Conservation (phyloP, 2,888 invertebrate genomes). For the Clistopyga incitator region DNA sequence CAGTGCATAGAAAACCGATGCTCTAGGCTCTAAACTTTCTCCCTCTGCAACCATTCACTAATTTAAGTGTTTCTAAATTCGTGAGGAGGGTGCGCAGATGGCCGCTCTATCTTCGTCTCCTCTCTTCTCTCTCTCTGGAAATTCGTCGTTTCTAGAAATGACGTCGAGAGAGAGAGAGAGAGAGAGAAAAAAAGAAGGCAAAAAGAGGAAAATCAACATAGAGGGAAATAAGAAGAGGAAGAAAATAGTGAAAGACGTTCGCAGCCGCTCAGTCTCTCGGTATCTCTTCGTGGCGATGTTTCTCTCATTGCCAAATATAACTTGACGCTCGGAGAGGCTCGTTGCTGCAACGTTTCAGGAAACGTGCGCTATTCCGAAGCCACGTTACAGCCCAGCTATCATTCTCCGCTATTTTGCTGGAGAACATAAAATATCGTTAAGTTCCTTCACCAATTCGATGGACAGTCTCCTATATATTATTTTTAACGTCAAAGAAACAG, state of each 20-base stretch:
- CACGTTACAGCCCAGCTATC: not conserved
- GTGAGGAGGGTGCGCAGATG: constrained; percentile 60
- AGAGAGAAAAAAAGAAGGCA: constrained; percentile 25
- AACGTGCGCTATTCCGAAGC: constrained; percentile 45
- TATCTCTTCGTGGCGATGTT: constrained; percentile 55
- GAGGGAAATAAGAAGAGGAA: constrained; percentile 27
- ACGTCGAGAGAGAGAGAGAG: constrained; percentile 38
- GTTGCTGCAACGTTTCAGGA: constrained; percentile 67
- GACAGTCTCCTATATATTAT: constrained; percentile 44
- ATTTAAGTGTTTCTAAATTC: constrained; percentile 78
- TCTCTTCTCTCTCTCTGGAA: not conserved
- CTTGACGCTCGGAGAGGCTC: constrained; percentile 38
- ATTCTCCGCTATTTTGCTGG: not conserved
- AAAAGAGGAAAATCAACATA: constrained; percentile 5
- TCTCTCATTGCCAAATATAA: constrained; percentile 70
- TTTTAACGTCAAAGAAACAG: constrained; percentile 42
- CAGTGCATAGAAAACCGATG: not conserved
- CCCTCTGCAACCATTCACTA: constrained; percentile 66
- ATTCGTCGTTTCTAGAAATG: constrained; percentile 31
- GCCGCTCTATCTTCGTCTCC: not conserved
- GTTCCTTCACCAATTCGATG: constrained; percentile 50
- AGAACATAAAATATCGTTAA: constrained; percentile 52
- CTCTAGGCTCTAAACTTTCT: not conserved
- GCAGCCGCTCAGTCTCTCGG: constrained; percentile 45
- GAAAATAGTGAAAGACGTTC: constrained; percentile 64